Evolutionary conservation across 2,888 invertebrate genomes (phyloP).

Genomic region (Mantis religiosa): DNA sequence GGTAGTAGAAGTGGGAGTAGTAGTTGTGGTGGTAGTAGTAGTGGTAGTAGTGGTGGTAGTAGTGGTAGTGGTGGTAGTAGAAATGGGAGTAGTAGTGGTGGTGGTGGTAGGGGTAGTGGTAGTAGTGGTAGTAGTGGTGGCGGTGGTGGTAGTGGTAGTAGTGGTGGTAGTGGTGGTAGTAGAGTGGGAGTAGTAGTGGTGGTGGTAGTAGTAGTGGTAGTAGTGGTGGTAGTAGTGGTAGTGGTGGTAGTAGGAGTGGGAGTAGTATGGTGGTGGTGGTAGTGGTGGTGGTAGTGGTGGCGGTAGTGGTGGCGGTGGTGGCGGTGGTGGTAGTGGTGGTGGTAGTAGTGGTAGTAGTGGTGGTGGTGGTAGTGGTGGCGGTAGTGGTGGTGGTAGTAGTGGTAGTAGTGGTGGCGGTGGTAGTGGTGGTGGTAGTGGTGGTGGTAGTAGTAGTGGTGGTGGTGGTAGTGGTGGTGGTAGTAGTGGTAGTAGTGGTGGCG

Average conservation of each 20-base stretch:
- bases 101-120: too few species aligned
- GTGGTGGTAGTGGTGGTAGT: too few species aligned
- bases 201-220: background rate
- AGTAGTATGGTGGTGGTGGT: too few species aligned
- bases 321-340: background rate
- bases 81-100: too few species aligned
- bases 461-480: background rate
- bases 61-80: background rate
- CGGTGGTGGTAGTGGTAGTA: background rate
- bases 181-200: too few species aligned
- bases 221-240: background rate
- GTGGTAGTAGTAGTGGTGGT: background rate
- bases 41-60: background rate
- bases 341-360: background rate
- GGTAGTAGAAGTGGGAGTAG: too few species aligned
- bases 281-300: background rate
- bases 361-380: background rate
- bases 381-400: background rate
- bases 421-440: background rate
- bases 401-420: background rate
- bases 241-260: background rate
- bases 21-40: too few species aligned
- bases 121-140: background rate
- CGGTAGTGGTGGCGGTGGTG: background rate
- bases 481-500: background rate